Base-by-base conservation (phyloP, 2,113 vertebrate species). In the Chaenogobius annularis region DNA sequence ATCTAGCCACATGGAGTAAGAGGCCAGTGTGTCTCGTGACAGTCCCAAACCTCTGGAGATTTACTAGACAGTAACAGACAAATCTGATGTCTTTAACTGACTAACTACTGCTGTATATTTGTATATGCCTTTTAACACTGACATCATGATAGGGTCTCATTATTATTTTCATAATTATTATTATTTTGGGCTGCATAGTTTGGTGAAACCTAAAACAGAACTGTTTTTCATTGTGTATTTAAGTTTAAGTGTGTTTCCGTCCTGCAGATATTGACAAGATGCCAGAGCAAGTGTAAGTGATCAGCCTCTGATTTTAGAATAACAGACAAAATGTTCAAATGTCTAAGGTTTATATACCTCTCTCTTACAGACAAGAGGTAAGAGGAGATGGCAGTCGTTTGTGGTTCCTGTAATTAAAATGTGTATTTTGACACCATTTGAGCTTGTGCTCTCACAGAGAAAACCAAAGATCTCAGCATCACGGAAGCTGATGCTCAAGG, bases 381-480 rank as follows among this genome's bases (percentile, higher is more conserved):
- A 86, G 80, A 44, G 20, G 5, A 44, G 9, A 1, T 20, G 1
- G 20, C 6, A 64, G 10, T n/a, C 22, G n/a, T 44, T 46, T 66
- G 43, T 15, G 20, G 1, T 23, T 23, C n/a, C 43, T 20, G 20
- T 5, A 40, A n/a, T 19, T 10, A 63, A 52, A 47, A 44, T 56
- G 0, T 68, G 14, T 31, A 6, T n/a, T 43, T 10, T 81, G 23
- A 20, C 11, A 64, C 54, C 77, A 10, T 50, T 9, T 13, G 79
- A 2, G 70, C 31, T 55, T 22, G 0, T 72, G 61, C 48, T 75
- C 14, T 72, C 66, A 0, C 52, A 95, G 94, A 94, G 93, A 79
- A 95, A 98, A 91, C 89, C 96, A 85, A 98, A 98, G 92, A 98
- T 98, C 87, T 94, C 96, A 19, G 96, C 96, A 47, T 98, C 96